Evolutionary conservation across 2,888 invertebrate species (phyloP).

Genomic region (Desoria tigrina): DNA sequence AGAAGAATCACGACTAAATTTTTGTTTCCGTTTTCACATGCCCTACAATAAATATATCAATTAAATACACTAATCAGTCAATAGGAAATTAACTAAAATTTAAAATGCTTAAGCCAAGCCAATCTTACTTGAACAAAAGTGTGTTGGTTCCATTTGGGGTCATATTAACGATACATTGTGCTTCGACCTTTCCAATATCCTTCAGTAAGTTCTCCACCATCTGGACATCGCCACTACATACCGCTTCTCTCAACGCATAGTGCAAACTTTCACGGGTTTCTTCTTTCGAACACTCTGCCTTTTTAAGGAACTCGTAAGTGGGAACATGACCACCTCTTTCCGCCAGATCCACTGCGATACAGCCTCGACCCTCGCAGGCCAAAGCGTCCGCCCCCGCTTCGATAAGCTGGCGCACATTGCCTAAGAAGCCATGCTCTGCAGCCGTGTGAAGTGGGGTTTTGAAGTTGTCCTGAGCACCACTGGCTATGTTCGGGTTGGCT

Average conservation of each 20-base stretch:
- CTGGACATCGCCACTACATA: constrained; percentile 70
- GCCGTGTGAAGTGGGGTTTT: constrained; percentile 80
- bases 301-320: constrained; percentile 47
- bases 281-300: constrained; percentile 68
- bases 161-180: constrained; percentile 74
- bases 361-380: constrained; percentile 67
- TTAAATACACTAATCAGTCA: background rate
- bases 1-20: constrained; percentile 76
- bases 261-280: constrained; percentile 73
- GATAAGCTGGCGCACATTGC: constrained; percentile 69
- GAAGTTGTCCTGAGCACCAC: constrained; percentile 59
- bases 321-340: constrained; percentile 66
- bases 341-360: constrained; percentile 72
- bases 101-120: constrained; percentile 53
- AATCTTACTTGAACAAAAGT: constrained; percentile 75
- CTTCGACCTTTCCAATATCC: constrained; percentile 67
- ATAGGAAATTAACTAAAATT: constrained; percentile 58
- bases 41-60: constrained; percentile 55
- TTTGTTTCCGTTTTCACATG: constrained; percentile 80
- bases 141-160: constrained; percentile 86
- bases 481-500: constrained; percentile 70
- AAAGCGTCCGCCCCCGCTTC: constrained; percentile 68
- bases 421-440: constrained; percentile 74
- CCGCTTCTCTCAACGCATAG: constrained; percentile 73
- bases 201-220: constrained; percentile 69